Evolutionary conservation across 2,113 vertebrate genomes (phyloP).

Genomic region (Etheostoma cragini): DNA sequence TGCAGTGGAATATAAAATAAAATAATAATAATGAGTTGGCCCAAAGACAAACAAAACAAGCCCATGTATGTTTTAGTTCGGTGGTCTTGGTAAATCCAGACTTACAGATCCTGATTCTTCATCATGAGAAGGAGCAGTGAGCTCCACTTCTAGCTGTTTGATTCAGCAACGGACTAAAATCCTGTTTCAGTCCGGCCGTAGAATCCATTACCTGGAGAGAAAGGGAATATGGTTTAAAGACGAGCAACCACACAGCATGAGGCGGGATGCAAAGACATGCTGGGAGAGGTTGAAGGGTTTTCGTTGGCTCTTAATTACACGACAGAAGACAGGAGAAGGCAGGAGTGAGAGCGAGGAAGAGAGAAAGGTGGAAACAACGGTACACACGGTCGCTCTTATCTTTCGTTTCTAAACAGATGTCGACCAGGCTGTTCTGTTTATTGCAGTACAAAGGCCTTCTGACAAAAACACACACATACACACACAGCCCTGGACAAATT

Average conservation of each 20-base stretch:
- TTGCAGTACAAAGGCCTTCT: constrained; percentile 79
- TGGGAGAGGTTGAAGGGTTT: constrained; percentile 69
- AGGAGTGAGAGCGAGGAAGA: constrained; percentile 34
- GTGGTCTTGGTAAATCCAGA: background rate
- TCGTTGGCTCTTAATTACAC: constrained; percentile 81
- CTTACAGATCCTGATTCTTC: constrained; percentile 1
- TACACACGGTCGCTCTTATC: constrained; percentile 68
- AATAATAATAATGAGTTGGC: background rate
- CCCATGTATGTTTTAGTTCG: background rate
- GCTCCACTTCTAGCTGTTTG: background rate
- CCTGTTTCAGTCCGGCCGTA: background rate
- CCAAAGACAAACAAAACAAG: background rate
- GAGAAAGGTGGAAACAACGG: constrained; percentile 55
- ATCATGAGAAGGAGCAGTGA: background rate
- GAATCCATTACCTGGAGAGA: constrained; percentile 32
- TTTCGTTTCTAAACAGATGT: constrained; percentile 79
- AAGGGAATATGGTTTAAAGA: constrained; percentile 43
- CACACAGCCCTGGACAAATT: constrained; percentile 85
- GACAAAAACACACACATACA: constrained; percentile 49
- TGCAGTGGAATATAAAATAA: background rate
- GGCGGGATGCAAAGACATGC: constrained; percentile 47
- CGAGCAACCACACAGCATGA: constrained; percentile 54
- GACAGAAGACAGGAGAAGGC: constrained; percentile 69
- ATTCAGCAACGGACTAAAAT: constrained; percentile 10
- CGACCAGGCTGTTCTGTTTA: constrained; percentile 78